Evolutionary conservation across 1,140 invertebrate species (phyloP), one percentile per base, ranked within the genome.

Genomic region (Danaus plexippus): DNA sequence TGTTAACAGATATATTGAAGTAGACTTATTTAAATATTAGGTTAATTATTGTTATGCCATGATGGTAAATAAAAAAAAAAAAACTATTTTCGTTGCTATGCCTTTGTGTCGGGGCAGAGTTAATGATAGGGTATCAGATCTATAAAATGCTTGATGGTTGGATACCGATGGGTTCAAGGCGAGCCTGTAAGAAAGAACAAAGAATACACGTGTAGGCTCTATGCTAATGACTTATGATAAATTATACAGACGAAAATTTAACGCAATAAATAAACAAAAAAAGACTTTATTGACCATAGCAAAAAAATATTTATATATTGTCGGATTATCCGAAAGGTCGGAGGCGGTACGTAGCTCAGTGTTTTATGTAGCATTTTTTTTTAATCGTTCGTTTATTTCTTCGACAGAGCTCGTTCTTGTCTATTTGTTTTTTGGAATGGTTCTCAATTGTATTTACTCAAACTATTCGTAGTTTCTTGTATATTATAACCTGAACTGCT

Each of bases 141-240:
- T 54, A 61, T 46, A 52, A 61, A 52, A 51, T 59, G 49, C 53
- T 59, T 52, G 49, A 52, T 18, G 41, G 50, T 32, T 52, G 53
- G 49, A 44, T 53, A 49, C 57, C 58, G 57, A 64, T 64, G 57
- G 53, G 61, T 64, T 64, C 61, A 64, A 64, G 61, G 61, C 44
- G 53, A 59, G 45, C 61, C 8, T 3, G 53, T 40, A 40, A 13
- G 18, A 55, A 53, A 64, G 61, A 64, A 64, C 61, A 64, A 64
- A 59, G 53, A 55, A 50, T 13, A 55, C 61, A 64, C 61, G 54
- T 64, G 61, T 55, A 55, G 45, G 12, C 47, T 51, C 22, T 43
- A 11, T 52, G 48, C 18, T 59, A 61, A 56, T 61, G 40, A 48
- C 49, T 55, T 43, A 46, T 56, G 53, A 56, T 61, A 52, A 56